A percentile compares a stretch with the other conserved stretches of the same genome.
phyloP scores from a whole-genome alignment of 2,888 invertebrate species.

The Lepas anatifera region DNA sequence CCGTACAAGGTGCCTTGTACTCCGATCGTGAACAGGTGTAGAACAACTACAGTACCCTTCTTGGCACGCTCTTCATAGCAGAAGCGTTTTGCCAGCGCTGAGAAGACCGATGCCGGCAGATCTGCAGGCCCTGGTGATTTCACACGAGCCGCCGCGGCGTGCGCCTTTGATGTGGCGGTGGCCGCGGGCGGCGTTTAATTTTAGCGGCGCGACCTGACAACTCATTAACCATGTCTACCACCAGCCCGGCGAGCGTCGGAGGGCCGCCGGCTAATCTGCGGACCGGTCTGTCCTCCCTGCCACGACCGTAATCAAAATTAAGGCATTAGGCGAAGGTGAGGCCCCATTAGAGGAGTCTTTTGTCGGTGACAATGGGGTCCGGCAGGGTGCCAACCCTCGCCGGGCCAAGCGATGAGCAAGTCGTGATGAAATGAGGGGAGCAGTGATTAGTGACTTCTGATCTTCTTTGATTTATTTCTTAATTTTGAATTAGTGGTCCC shows the following conservation, averaged over 20 bases:
- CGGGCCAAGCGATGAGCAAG: not conserved
- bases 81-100: too few relatives aligned
- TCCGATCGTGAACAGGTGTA: too few relatives aligned
- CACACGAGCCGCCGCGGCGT: not conserved
- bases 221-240: slow-evolving; percentile 11
- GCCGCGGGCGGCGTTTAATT: slow-evolving; percentile 1
- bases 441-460: too few relatives aligned
- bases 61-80: too few relatives aligned
- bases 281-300: not conserved
- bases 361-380: not conserved
- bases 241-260: not conserved
- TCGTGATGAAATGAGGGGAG: not conserved
- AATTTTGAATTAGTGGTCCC: not conserved
- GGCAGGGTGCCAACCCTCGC: not conserved
- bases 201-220: not conserved
- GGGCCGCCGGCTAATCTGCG: not conserved
- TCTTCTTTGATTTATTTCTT: not conserved
- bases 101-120: too few relatives aligned
- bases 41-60: too few relatives aligned
- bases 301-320: not conserved
- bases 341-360: not conserved
- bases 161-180: not conserved
- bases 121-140: too few relatives aligned
- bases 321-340: not conserved
- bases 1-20: too few relatives aligned